A percentile compares a stretch with the other conserved stretches of the same genome.
phyloP scores from a whole-genome alignment of 2,797 vertebrate genomes.

The Anguilla marmorata region DNA sequence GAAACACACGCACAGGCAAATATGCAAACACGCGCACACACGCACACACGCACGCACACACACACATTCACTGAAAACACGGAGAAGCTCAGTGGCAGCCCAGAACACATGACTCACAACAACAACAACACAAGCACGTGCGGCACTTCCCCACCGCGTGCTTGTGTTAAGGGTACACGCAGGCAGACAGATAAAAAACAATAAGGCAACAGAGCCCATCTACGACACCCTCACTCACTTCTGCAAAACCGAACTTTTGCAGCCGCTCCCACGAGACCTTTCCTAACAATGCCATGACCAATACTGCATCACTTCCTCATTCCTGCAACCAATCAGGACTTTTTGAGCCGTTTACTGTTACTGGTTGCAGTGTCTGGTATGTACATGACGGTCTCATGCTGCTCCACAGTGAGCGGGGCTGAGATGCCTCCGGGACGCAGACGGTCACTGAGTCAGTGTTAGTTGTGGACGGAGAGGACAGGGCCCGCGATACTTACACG shows the following conservation, averaged over 20 bases:
- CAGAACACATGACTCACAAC: conserved; percentile 27
- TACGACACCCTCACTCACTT: neutral
- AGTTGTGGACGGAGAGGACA: conserved; percentile 26
- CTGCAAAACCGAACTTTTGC: neutral
- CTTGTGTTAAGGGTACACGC: conserved; percentile 20
- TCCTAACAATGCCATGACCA: neutral
- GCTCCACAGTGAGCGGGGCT: neutral
- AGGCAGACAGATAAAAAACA: neutral
- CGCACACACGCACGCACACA: conserved; percentile 22
- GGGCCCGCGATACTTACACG: conserved; percentile 88
- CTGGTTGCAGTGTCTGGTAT: neutral
- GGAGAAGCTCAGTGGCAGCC: conserved; percentile 16
- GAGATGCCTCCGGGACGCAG: neutral
- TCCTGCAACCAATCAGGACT: neutral
- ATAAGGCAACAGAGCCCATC: neutral
- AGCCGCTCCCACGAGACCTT: neutral
- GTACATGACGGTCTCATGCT: neutral
- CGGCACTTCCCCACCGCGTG: conserved; percentile 23
- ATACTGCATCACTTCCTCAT: neutral
- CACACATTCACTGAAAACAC: conserved; percentile 32
- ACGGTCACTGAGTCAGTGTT: neutral
- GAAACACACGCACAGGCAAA: neutral
- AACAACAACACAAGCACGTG: conserved; percentile 28
- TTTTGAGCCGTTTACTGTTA: neutral
- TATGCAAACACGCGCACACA: conserved; percentile 17